Conservation (phyloP, 2,888 invertebrate species). For the Prosopocoilus inquinatus region DNA sequence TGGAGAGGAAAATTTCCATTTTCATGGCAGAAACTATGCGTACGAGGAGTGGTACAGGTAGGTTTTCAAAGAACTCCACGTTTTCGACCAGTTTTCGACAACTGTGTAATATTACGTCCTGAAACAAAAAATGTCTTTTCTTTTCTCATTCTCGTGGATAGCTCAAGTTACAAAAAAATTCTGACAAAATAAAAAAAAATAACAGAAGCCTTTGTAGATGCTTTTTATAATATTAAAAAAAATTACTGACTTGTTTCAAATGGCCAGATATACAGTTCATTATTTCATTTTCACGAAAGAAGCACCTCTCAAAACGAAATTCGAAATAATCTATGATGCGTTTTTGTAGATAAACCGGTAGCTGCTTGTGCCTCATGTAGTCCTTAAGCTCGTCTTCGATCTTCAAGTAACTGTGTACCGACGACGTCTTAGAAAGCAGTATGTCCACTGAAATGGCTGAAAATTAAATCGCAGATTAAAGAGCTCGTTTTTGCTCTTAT, state of each 20-base stretch:
- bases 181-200: too few relatives aligned
- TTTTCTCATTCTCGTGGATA: too few relatives aligned
- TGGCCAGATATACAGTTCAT: slow-evolving; percentile 13
- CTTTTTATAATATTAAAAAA: too few relatives aligned
- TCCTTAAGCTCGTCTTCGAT: slow-evolving; percentile 45
- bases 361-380: slow-evolving; percentile 49
- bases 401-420: slow-evolving; percentile 36
- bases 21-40: slow-evolving; percentile 39
- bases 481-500: background rate
- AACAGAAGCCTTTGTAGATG: too few relatives aligned
- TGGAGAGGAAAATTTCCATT: slow-evolving; percentile 45
- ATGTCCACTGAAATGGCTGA: slow-evolving; percentile 13
- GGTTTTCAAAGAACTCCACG: slow-evolving; percentile 44
- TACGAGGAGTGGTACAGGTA: slow-evolving; percentile 40
- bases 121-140: background rate
- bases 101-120: slow-evolving; percentile 45
- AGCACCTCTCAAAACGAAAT: slow-evolving; percentile 47
- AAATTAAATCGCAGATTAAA: too few relatives aligned
- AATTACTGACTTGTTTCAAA: slow-evolving; percentile 5
- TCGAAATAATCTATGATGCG: slow-evolving; percentile 45
- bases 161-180: too few relatives aligned
- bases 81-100: slow-evolving; percentile 49
- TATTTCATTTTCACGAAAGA: slow-evolving; percentile 47
- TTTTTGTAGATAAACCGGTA: slow-evolving; percentile 43
- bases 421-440: slow-evolving; percentile 20